Evolutionary conservation across 92 coral and sea anemone species (phyloP).

Genomic region (Phenganax subtilis): DNA sequence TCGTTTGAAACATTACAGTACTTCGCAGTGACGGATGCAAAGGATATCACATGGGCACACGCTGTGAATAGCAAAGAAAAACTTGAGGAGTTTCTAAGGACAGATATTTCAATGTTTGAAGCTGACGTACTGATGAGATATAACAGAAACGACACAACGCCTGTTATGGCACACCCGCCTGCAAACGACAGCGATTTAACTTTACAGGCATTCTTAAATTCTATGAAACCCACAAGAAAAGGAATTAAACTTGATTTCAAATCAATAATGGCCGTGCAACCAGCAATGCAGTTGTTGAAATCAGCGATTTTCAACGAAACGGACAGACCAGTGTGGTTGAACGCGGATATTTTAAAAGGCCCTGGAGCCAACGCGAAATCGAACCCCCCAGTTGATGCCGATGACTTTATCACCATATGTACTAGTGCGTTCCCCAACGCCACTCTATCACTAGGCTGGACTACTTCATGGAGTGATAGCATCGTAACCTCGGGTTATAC

Average conservation of each 20-base stretch:
- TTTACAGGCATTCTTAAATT: conserved; percentile 55
- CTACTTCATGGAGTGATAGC: conserved; percentile 42
- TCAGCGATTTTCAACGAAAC: conserved; percentile 28
- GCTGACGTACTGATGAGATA: conserved; percentile 67
- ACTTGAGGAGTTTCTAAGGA: conserved; percentile 56
- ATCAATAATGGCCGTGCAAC: conserved; percentile 57
- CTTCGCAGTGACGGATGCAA: conserved; percentile 55
- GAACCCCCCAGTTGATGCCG: conserved; percentile 59
- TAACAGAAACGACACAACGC: conserved; percentile 58
- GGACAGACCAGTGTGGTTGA: conserved; percentile 66
- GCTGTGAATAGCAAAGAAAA: conserved; percentile 67
- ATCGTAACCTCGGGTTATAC: conserved; percentile 46
- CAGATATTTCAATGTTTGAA: conserved; percentile 69
- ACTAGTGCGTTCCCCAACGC: conserved; percentile 57
- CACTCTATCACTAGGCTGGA: conserved; percentile 84
- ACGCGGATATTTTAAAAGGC: conserved; percentile 75
- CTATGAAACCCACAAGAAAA: conserved; percentile 55
- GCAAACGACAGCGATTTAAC: conserved; percentile 70
- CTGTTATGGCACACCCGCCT: conserved; percentile 96
- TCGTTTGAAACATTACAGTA: conserved; percentile 20
- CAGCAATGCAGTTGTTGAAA: conserved; percentile 58
- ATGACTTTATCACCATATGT: conserved; percentile 55
- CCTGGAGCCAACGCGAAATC: conserved; percentile 53
- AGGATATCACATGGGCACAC: conserved; percentile 79
- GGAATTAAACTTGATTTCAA: conserved; percentile 87